A percentile compares a stretch with the other conserved stretches of the same genome.
Conservation (phyloP, 2,888 invertebrate species). For the Plebejus anna region DNA sequence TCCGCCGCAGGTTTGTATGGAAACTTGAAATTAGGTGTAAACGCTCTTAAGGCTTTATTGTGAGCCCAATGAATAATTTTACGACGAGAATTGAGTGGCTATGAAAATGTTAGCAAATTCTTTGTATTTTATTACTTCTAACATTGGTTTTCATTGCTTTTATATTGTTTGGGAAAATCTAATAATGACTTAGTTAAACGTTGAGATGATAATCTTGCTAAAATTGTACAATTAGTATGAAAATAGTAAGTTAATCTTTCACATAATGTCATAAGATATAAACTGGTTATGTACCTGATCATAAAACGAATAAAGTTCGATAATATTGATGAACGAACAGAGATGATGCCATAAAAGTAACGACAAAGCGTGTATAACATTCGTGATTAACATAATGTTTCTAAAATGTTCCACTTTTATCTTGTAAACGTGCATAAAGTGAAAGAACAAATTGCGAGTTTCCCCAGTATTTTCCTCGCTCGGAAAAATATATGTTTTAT, state of each 20-base stretch:
- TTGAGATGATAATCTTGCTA: neutral
- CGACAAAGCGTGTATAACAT: slow-evolving; percentile 69
- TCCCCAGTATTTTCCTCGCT: slow-evolving; percentile 80
- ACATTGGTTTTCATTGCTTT: neutral
- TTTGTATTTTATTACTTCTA: neutral
- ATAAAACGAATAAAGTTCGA: neutral
- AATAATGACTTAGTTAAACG: neutral
- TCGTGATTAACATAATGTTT: slow-evolving; percentile 78
- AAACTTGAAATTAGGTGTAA: too few species aligned
- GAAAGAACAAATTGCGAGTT: slow-evolving; percentile 81
- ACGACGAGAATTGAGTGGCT: neutral
- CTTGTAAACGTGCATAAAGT: slow-evolving; percentile 81
- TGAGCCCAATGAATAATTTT: neutral
- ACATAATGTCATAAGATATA: neutral
- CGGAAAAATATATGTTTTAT: slow-evolving; percentile 81
- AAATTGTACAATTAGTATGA: neutral
- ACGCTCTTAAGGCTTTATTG: too few species aligned
- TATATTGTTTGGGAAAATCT: neutral
- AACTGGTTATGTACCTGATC: neutral
- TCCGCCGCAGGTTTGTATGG: too few species aligned
- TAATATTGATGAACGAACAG: neutral
- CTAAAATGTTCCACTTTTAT: slow-evolving; percentile 79
- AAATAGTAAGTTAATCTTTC: neutral
- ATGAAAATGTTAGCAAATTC: slow-evolving; percentile 9
- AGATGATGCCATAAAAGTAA: slow-evolving; percentile 41